Percentiles rank a stretch among this genome's conserved stretches.
Conservation (phyloP, 2,113 vertebrate genomes). For the Vidua chalybeata region DNA sequence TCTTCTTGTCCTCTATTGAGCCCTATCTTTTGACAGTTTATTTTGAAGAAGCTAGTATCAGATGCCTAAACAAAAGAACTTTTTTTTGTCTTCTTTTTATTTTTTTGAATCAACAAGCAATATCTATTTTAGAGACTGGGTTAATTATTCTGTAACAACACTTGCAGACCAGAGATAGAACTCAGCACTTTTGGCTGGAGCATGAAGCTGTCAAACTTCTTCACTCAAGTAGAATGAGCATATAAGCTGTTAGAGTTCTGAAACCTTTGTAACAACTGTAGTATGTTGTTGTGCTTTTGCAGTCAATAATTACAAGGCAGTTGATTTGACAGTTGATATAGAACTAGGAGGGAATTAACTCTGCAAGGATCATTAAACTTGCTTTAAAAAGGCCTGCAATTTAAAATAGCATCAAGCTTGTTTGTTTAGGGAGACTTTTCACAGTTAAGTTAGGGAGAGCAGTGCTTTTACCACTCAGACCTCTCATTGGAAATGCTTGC, state of each 20-base stretch:
- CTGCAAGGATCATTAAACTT: neutral
- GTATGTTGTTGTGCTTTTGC: neutral
- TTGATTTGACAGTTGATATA: neutral
- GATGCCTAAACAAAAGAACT: neutral
- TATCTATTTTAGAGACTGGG: neutral
- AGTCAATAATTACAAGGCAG: neutral
- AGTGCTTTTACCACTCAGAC: neutral
- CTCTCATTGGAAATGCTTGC: neutral
- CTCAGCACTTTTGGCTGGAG: neutral
- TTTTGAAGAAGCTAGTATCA: neutral
- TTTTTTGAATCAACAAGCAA: neutral
- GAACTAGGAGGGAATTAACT: neutral
- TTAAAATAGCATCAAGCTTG: neutral
- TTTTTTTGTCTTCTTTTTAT: neutral
- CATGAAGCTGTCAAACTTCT: neutral
- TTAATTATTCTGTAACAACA: neutral
- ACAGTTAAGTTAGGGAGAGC: neutral
- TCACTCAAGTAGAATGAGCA: neutral
- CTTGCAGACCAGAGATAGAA: neutral
- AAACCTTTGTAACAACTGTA: neutral
- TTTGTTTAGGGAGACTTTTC: neutral
- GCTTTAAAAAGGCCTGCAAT: neutral
- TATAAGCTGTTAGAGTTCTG: neutral
- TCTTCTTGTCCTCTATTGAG: neutral
- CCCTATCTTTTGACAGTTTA: neutral